Percentiles rank a stretch among this genome's conserved stretches.
phyloP scores from a whole-genome alignment of 2,113 vertebrate genomes.

The Mormoops blainvillei region DNA sequence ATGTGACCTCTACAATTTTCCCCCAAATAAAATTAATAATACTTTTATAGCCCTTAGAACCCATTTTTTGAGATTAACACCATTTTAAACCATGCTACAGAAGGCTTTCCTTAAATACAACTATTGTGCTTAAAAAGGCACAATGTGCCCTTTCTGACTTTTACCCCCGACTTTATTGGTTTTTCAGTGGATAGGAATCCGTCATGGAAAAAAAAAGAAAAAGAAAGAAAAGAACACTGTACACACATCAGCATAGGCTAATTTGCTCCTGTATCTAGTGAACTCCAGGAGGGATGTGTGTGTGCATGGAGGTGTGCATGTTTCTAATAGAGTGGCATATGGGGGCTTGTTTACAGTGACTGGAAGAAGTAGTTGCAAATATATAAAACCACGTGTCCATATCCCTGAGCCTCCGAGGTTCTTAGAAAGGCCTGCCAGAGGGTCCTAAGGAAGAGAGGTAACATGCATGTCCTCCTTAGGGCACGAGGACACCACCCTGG shows the following conservation, averaged over 20 bases:
- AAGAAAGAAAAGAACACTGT: neutral
- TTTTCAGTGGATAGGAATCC: neutral
- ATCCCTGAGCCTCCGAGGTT: neutral
- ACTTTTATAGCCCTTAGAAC: fast-evolving
- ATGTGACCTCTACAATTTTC: too few species aligned
- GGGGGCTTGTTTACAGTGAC: neutral
- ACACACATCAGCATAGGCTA: neutral
- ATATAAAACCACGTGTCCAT: fast-evolving
- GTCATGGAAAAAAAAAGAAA: neutral
- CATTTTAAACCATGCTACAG: fast-evolving
- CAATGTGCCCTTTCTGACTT: fast-evolving
- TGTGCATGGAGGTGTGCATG: fast-evolving
- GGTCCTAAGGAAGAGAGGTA: too few species aligned
- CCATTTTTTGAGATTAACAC: fast-evolving
- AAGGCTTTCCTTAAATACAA: too few species aligned
- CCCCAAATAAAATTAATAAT: neutral
- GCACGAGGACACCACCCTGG: fast-evolving
- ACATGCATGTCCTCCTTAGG: neutral
- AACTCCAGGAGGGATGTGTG: fast-evolving
- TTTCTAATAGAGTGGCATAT: fast-evolving
- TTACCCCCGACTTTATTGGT: neutral
- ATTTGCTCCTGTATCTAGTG: too few species aligned
- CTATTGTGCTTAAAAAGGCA: neutral
- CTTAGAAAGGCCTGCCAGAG: too few species aligned
- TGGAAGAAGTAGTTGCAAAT: neutral